Evolutionary conservation across 2,797 vertebrate species (phyloP), one percentile per base, ranked within the genome.

Genomic region (Spizella passerina): DNA sequence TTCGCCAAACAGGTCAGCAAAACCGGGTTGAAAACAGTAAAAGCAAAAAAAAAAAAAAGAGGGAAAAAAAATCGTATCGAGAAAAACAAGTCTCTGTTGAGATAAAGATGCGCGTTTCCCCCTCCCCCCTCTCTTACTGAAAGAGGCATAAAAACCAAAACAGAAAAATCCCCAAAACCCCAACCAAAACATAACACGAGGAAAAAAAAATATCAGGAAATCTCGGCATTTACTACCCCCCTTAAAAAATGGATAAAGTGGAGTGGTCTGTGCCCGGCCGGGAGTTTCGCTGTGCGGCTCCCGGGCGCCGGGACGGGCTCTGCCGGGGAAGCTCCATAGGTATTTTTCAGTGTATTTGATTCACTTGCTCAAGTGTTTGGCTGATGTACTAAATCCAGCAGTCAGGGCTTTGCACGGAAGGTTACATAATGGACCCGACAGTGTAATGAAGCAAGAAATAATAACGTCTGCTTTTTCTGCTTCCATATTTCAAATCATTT

Each of bases 1-100:
- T 99, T 99, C 98, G 99, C 99, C 98, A 99, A 99, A 98, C 99
- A 99, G 99, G 99, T 99, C 98, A 99, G 99, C 97, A 96, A 97
- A 96, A 95, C 66, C 82, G 70, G 64, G 55, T 78, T 90, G 94
- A 76, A 76, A 86, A 83, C 23, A 63, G 69, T 88, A 81, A 86
- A 41, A 59, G 5, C 49, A 72, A 21, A 38, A 13, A 14, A 55
- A 59, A n/a, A n/a, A 47, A 55, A 59, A 7, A 8, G 17, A 17
- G 13, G 22, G 22, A 43, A 77, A 76, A 81, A 50, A 66, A 81
- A 81, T 57, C 46, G 19, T 86, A 60, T 75, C 59, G 50, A 95
- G 88, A 79, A 72, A 91, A 92, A 86, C 43, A 91, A 92, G 73
- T 90, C 92, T 84, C 66, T 72, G 78, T 65, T 84, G 68, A 95